Evolutionary conservation across 1,140 invertebrate genomes (phyloP).

Genomic region (Macrobrachium rosenbergii): DNA sequence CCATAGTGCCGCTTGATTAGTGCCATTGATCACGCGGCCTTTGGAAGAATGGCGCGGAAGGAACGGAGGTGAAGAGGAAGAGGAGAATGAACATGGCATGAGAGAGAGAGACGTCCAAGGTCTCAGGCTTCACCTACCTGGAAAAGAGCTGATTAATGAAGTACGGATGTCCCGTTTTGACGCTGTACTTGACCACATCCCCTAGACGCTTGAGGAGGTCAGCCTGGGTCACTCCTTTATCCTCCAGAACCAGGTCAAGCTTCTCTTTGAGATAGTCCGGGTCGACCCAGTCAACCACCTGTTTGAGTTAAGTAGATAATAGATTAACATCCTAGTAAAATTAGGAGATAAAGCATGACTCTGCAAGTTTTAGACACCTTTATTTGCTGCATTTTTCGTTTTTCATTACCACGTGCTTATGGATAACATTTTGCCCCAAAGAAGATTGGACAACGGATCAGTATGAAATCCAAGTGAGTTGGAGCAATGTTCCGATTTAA

Average conservation of each 20-base stretch:
- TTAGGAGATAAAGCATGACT: not conserved
- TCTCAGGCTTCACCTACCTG: constrained; percentile 17
- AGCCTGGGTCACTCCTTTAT: constrained; percentile 77
- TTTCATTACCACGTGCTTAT: not conserved
- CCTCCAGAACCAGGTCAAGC: constrained; percentile 78
- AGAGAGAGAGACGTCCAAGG: not conserved
- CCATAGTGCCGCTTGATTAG: no score
- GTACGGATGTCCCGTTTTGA: constrained; percentile 80
- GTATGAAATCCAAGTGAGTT: no score
- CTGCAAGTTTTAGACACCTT: not conserved
- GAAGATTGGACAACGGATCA: no score
- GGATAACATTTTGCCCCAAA: no score
- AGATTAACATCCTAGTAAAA: not conserved
- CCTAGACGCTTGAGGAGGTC: constrained; percentile 77
- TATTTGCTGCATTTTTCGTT: not conserved
- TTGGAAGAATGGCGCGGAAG: not conserved
- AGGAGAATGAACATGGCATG: not conserved
- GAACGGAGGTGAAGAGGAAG: not conserved
- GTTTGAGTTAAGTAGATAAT: not conserved
- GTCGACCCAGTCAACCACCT: constrained; percentile 52
- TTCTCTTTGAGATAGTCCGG: constrained; percentile 37
- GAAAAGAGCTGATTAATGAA: constrained; percentile 83
- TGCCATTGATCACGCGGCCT: no score
- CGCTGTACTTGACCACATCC: constrained; percentile 78
- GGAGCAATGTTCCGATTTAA: no score